These are phyloP conservation scores for Synodontis membranacea DNA, from an alignment of 2,113 vertebrate species.

Conservation along the genomic window DNA sequence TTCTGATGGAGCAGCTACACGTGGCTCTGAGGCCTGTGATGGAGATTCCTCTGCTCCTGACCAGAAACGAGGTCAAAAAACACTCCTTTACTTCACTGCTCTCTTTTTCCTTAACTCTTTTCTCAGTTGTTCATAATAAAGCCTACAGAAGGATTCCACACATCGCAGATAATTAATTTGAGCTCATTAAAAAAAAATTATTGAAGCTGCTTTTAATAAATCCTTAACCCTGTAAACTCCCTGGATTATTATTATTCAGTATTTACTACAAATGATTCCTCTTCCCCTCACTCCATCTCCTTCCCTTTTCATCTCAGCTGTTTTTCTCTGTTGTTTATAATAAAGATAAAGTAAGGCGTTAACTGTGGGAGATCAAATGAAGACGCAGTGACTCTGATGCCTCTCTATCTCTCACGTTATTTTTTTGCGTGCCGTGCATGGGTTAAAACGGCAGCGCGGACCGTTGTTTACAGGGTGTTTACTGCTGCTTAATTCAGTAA, in stretches of 20 bases:
- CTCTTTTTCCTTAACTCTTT: neutral
- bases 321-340: too few species aligned
- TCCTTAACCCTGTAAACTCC: neutral
- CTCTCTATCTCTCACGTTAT: neutral
- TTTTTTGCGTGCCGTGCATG: neutral
- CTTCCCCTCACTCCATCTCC: neutral
- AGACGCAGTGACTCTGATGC: neutral
- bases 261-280: neutral
- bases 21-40: slow-evolving; percentile 79
- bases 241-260: neutral
- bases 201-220: neutral
- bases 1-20: slow-evolving; percentile 82
- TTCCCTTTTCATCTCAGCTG: too few species aligned
- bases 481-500: neutral
- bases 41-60: slow-evolving; percentile 81
- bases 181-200: neutral
- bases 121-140: neutral
- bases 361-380: neutral
- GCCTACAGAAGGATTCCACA: neutral
- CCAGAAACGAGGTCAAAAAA: slow-evolving; percentile 82
- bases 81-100: neutral
- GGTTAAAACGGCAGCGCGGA: neutral
- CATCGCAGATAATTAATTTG: neutral
- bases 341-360: neutral
- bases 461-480: neutral